These are phyloP conservation scores for Zhengitettix transpicula DNA, from an alignment of 2,888 invertebrate species.

Conservation along the genomic window DNA sequence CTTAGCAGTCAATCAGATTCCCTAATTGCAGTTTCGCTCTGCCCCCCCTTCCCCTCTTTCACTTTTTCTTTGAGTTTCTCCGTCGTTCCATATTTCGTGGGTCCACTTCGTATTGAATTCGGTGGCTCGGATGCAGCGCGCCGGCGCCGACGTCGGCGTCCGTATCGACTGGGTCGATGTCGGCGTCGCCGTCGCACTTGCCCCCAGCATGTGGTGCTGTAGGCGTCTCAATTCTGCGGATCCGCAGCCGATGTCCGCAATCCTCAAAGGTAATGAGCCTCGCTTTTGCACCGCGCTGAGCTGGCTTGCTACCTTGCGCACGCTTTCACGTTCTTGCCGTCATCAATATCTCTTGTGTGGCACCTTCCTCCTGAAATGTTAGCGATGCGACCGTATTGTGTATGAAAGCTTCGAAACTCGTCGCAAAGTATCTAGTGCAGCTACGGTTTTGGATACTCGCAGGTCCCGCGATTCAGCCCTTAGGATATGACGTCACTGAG, in stretches of 20 bases:
- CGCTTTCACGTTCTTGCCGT: not conserved
- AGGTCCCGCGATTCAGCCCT: no score
- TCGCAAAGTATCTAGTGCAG: no score
- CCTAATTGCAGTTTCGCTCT: no score
- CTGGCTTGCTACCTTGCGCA: not conserved
- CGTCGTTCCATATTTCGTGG: no score
- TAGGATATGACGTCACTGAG: no score
- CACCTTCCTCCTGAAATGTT: not conserved
- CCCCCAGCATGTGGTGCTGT: slow-evolving; percentile 8
- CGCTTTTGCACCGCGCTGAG: not conserved
- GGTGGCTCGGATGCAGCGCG: not conserved
- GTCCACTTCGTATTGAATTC: not conserved
- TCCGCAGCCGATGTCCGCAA: slow-evolving; percentile 2
- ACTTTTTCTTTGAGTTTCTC: no score
- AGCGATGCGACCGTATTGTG: not conserved
- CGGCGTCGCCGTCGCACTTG: not conserved
- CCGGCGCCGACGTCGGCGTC: no score
- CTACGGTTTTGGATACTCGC: no score
- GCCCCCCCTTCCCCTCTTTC: no score
- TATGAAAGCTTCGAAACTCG: not conserved
- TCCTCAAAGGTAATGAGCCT: slow-evolving; percentile 7
- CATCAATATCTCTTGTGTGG: no score
- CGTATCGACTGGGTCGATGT: no score
- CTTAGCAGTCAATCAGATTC: no score
- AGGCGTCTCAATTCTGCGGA: slow-evolving; percentile 3